These are phyloP conservation scores for Scrobipalpa atriplicella DNA, from an alignment of 2,888 invertebrate species.

Conservation along the genomic window DNA sequence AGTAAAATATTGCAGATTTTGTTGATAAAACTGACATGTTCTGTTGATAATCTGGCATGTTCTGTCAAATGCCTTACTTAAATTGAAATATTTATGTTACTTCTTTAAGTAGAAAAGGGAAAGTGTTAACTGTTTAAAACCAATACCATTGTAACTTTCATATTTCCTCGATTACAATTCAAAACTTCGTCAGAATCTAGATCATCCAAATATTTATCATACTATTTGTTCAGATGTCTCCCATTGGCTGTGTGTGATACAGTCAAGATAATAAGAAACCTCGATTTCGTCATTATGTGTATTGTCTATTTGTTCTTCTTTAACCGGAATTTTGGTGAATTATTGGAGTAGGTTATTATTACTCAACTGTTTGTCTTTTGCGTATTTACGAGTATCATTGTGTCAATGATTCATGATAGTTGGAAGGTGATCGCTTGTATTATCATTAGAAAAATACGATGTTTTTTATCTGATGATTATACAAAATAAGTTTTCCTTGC, in stretches of 20 bases:
- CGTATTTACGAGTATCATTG: neutral
- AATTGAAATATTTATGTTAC: neutral
- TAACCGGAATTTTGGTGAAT: conserved; percentile 35
- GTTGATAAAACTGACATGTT: too few relatives aligned
- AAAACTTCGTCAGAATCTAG: conserved; percentile 46
- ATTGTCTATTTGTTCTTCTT: conserved; percentile 35
- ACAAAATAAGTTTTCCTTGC: too few relatives aligned
- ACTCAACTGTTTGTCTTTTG: conserved; percentile 28
- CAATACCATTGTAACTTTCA: neutral
- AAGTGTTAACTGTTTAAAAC: neutral
- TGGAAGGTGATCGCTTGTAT: neutral
- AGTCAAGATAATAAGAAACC: conserved; percentile 43
- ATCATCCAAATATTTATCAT: conserved; percentile 44
- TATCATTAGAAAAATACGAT: too few relatives aligned
- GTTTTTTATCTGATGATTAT: too few relatives aligned
- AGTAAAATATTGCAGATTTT: too few relatives aligned
- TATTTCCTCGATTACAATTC: conserved; percentile 30
- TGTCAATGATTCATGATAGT: conserved; percentile 17
- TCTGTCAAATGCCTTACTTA: neutral
- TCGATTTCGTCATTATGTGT: conserved; percentile 46
- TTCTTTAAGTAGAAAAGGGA: neutral
- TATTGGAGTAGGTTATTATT: conserved; percentile 29
- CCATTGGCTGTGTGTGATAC: conserved; percentile 38
- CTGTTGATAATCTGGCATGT: too few relatives aligned
- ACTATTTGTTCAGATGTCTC: conserved; percentile 46